Conservation (phyloP, 2,888 invertebrate genomes). For the Hartigia nigra region DNA sequence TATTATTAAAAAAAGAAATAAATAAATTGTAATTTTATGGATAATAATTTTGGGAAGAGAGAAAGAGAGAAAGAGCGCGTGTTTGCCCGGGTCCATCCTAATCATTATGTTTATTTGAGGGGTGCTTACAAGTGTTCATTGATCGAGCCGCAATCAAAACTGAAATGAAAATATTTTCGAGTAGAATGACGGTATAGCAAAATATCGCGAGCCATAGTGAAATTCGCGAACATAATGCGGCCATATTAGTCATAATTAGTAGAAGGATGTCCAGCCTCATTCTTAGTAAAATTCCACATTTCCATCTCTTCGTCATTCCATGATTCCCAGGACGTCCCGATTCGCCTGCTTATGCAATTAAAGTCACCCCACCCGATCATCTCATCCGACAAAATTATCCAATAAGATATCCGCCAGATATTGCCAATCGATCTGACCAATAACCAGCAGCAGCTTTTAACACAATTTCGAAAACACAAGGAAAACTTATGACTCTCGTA, state of each 20-base stretch:
- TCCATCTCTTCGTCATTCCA: not conserved
- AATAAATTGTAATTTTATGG: slow-evolving; percentile 4
- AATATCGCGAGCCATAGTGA: not conserved
- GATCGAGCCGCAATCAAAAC: not conserved
- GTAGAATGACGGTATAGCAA: not conserved
- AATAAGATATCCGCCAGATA: not conserved
- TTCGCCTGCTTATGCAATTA: not conserved
- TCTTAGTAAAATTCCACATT: not conserved
- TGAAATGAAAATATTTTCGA: not conserved
- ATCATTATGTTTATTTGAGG: slow-evolving; percentile 26
- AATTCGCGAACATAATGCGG: not conserved
- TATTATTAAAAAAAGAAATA: not conserved
- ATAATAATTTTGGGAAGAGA: not conserved
- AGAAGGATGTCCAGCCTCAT: not conserved
- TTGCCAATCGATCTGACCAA: not conserved
- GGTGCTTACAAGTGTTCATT: slow-evolving; percentile 33
- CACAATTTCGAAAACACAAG: not conserved
- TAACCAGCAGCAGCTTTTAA: not conserved
- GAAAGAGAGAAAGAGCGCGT: slow-evolving; percentile 6
- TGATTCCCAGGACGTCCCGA: not conserved
- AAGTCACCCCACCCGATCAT: not conserved
- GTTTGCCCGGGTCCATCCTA: slow-evolving; percentile 30
- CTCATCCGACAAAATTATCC: not conserved
- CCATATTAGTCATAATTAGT: not conserved
- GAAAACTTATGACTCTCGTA: not conserved